Evolutionary conservation across 2,888 invertebrate genomes (phyloP), one percentile per base, ranked within the genome.

Genomic region (Caenorhabditis sp.): DNA sequence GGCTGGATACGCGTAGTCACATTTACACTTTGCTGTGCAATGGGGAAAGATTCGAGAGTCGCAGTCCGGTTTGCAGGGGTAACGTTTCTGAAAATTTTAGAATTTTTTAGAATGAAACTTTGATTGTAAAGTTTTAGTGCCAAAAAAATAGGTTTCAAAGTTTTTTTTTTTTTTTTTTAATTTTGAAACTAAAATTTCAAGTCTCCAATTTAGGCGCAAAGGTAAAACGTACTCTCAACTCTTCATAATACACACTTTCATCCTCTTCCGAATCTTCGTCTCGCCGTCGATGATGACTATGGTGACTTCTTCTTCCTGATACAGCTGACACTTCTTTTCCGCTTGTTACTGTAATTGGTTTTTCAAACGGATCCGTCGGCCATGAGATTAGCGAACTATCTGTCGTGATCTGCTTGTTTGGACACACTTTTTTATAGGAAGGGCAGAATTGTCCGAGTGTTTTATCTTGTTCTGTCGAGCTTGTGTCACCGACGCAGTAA

Each of bases 11-110:
- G 77, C 71, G 62, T 82, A 84, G 60, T 83, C 83, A 57, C 84
- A 84, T 63, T 84, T 84, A 65, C 83, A 84, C 50, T 83, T 79
- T n/a, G 79, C 74, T 3, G 84, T 84, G 55, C 84, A 84, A 58
- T 84, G 84, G 10, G 82, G 77, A 31, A 79, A 81, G 12, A 84
- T 66, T 26, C 80, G 64, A 1, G 58, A 63, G 53, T 84, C 81
- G 53, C 84, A 84, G 61, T 84, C 82, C 3, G 83, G 84, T 37
- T 80, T 83, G 63, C 84, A 84, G 2, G 84, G 84, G 54, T 81
- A 76, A n/a, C 81, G 66, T n/a, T 73, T 76, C 81, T 82, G 62
- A 27, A 79, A 63, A 26, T n/a, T n/a, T n/a, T n/a, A n/a, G n/a
- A n/a, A n/a, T n/a, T n/a, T n/a, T n/a, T 10, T 19, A 19, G 19